These are phyloP conservation scores for Drosophila meridiana DNA, from an alignment of 2,888 invertebrate species.

Conservation along the genomic window DNA sequence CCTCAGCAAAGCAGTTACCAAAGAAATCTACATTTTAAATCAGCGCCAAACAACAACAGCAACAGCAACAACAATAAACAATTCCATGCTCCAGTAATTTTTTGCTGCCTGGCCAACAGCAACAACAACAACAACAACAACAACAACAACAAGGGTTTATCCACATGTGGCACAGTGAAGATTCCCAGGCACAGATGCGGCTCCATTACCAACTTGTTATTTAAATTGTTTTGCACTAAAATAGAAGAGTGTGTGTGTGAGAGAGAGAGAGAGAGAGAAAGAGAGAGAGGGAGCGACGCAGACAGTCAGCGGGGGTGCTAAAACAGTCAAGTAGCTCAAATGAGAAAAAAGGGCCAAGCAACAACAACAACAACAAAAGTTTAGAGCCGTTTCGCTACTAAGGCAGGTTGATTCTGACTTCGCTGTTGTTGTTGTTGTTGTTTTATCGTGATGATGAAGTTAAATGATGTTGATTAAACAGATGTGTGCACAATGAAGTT, in stretches of 20 bases:
- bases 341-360: constrained; percentile 18
- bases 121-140: constrained; percentile 19
- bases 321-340: constrained; percentile 16
- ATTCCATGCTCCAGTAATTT: constrained; percentile 73
- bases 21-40: constrained; percentile 77
- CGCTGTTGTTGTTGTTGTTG: constrained; percentile 13
- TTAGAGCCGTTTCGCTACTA: constrained; percentile 4
- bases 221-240: constrained; percentile 71
- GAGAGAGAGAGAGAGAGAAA: not conserved
- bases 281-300: not conserved
- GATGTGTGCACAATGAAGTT: constrained; percentile 32
- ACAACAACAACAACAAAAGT: not conserved
- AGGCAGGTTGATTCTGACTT: constrained; percentile 12
- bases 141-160: constrained; percentile 38
- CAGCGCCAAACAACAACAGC: constrained; percentile 44
- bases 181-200: constrained; percentile 65
- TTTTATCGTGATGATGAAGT: constrained; percentile 19
- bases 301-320: constrained; percentile 21
- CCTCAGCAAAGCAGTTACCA: constrained; percentile 39
- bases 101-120: constrained; percentile 25
- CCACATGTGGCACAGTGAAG: constrained; percentile 54
- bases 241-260: constrained; percentile 10
- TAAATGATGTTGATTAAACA: constrained; percentile 38
- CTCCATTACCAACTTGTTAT: constrained; percentile 72
- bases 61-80: constrained; percentile 46